Conservation (phyloP, 1,140 invertebrate genomes). For the Mycetomoellerius zeteki region DNA sequence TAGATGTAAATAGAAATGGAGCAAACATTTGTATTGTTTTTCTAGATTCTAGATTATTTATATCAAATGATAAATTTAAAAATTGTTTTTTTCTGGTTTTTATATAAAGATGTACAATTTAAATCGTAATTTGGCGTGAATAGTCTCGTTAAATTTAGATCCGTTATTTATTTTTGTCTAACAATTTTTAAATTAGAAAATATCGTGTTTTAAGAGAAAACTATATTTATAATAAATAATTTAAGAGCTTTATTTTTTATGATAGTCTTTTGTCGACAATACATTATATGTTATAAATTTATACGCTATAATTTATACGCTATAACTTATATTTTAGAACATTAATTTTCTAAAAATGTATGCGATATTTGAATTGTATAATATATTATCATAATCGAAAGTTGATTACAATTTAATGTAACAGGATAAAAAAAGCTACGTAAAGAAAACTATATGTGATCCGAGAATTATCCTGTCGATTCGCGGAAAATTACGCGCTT, state of each 20-base stretch:
- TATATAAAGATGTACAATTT: background rate
- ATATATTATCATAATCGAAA: background rate
- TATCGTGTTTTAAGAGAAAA: background rate
- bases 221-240: background rate
- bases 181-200: background rate
- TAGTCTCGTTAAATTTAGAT: background rate
- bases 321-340: background rate
- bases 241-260: background rate
- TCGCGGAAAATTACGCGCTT: background rate
- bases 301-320: background rate
- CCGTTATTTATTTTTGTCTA: background rate
- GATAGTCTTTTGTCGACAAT: background rate
- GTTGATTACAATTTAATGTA: background rate
- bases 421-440: background rate
- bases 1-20: background rate
- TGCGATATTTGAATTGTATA: background rate
- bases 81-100: background rate
- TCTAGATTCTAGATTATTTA: background rate
- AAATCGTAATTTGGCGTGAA: background rate
- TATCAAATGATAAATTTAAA: background rate
- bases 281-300: background rate
- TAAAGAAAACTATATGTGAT: background rate
- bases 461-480: background rate
- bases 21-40: background rate
- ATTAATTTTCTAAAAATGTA: background rate